Evolutionary conservation across 2,797 vertebrate species (phyloP), one percentile per base, ranked within the genome.

Genomic region (Rhinella marina): DNA sequence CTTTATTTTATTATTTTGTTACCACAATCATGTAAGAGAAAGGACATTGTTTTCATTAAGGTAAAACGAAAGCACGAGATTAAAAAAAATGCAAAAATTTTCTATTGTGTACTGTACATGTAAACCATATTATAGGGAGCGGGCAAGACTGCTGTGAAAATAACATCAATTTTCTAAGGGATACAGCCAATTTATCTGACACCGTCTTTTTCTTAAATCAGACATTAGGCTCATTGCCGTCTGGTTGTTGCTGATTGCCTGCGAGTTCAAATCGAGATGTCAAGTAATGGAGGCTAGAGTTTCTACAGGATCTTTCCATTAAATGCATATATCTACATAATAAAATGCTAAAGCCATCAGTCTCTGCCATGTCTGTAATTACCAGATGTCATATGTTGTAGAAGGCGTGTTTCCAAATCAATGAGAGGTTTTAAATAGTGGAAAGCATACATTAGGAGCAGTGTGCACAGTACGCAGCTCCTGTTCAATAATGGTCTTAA

Each of bases 11-110:
- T 27, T 23, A 27, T 57, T 1, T 70, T 91, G 29, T 61, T 32
- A 6, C 27, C 1, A 1, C 57, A 41, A 3, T 19, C 56, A 62
- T 85, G 78, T 81, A 73, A 81, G 78, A 59, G 64, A 77, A 59
- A 73, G 17, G 41, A 4, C 48, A 25, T 90, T 88, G 78, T 91
- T 93, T 92, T 91, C 90, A 90, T 88, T 91, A 91, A 89, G 3
- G 81, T 84, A 86, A 90, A 89, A 80, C 27, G n/a, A 88, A 90
- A 68, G 66, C 50, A 88, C 89, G 23, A 52, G 91, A 87, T 8
- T 10, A 73, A 19, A 10, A 73, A 72, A 73, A 73, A 73, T 41
- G 89, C 73, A 86, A 85, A 91, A 90, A 90, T 86, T 2, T 62
- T 85, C 88, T 90, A 81, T 68, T 88, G 92, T 91, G 82, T 81